A percentile compares a stretch with the other conserved stretches of the same genome.
These are phyloP conservation scores for Seira musarum DNA, from an alignment of 2,888 invertebrate species.

Conservation along the genomic window DNA sequence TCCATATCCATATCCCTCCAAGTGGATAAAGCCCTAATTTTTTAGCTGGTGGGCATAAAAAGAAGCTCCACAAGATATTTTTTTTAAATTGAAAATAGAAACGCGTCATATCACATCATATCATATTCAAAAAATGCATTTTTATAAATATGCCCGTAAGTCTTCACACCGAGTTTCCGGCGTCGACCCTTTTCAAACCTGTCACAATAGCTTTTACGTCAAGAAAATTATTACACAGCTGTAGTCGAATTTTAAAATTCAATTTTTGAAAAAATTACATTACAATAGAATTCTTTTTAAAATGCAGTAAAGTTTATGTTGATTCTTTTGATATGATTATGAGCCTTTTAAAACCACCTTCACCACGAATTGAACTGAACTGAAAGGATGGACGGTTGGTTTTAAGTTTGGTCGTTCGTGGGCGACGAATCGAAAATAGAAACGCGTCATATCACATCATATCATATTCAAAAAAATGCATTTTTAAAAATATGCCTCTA, in stretches of 20 bases:
- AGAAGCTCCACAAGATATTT: conserved; percentile 28
- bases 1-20: neutral
- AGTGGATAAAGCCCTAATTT: neutral
- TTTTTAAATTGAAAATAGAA: neutral
- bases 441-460: conserved; percentile 15
- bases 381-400: too few relatives aligned
- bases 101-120: conserved; percentile 12
- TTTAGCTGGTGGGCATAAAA: conserved; percentile 37
- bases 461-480: conserved; percentile 16
- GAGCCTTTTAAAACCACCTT: too few relatives aligned
- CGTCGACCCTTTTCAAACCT: conserved; percentile 21
- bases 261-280: too few relatives aligned
- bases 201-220: conserved; percentile 39
- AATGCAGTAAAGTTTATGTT: too few relatives aligned
- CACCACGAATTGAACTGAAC: too few relatives aligned
- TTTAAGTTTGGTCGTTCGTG: too few relatives aligned
- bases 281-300: too few relatives aligned
- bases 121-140: conserved; percentile 18
- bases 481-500: too few relatives aligned
- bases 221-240: neutral
- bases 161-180: conserved; percentile 44
- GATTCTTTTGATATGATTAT: too few relatives aligned
- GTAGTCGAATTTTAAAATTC: conserved; percentile 23
- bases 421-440: neutral
- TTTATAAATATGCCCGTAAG: too few relatives aligned